phyloP scores from a whole-genome alignment of 2,888 invertebrate species.

The Sepioteuthis lessoniana region DNA sequence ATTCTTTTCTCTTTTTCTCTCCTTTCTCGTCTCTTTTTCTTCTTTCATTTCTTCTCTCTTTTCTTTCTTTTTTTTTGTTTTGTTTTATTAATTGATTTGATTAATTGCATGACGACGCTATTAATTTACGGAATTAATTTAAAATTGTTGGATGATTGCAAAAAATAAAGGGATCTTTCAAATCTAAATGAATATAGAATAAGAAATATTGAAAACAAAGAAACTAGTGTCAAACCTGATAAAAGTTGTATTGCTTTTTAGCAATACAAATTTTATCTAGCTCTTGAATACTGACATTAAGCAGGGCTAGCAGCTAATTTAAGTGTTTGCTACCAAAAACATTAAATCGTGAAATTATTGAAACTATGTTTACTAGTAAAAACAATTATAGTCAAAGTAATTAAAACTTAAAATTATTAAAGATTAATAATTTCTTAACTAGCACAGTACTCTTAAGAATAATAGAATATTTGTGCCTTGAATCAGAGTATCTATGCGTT shows the following conservation, averaged over 20 bases:
- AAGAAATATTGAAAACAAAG: neutral
- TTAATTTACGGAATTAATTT: neutral
- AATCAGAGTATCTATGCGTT: too few relatives aligned
- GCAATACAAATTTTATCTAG: too few relatives aligned
- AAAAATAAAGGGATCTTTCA: neutral
- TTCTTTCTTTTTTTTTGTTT: too few relatives aligned
- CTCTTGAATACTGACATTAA: neutral
- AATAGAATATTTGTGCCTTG: too few relatives aligned
- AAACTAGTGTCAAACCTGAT: neutral
- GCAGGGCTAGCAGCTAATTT: neutral
- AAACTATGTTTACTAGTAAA: too few relatives aligned
- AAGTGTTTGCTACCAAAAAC: neutral
- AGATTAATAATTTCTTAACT: too few relatives aligned
- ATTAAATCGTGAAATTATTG: too few relatives aligned
- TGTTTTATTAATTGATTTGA: neutral
- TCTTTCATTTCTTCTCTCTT: neutral
- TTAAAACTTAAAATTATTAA: too few relatives aligned
- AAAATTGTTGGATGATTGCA: neutral
- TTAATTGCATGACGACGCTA: neutral
- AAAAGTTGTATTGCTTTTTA: neutral
- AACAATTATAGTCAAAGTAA: too few relatives aligned
- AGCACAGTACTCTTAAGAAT: too few relatives aligned
- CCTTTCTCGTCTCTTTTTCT: neutral
- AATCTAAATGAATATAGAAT: neutral
- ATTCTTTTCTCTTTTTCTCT: neutral